phyloP scores from a whole-genome alignment of 2,888 invertebrate species.

The Yponomeuta malinellus region DNA sequence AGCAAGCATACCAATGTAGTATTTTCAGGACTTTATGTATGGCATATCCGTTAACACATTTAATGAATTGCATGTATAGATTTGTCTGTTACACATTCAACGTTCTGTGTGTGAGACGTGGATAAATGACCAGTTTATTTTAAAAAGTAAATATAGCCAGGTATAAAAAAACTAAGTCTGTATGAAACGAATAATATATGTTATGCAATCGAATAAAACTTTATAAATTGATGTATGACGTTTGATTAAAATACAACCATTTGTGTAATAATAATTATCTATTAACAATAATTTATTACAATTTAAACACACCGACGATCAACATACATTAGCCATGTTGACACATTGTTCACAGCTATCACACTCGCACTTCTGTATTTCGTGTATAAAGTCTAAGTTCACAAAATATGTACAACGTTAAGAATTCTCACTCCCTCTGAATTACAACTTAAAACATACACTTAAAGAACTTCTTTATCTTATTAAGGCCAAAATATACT shows the following conservation, averaged over 20 bases:
- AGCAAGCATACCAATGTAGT: too few relatives aligned
- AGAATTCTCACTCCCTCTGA: constrained; percentile 25
- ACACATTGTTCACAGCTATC: constrained; percentile 8
- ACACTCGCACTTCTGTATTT: constrained; percentile 6
- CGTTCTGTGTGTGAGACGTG: too few relatives aligned
- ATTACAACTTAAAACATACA: constrained; percentile 21
- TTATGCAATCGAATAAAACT: background rate
- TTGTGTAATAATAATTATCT: constrained; percentile 41
- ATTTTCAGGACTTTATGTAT: too few relatives aligned
- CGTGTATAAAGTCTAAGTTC: constrained; percentile 14
- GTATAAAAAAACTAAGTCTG: too few relatives aligned
- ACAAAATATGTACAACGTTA: constrained; percentile 55
- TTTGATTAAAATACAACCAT: background rate
- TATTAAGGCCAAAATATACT: constrained; percentile 16
- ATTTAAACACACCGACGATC: constrained; percentile 29
- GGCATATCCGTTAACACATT: too few relatives aligned
- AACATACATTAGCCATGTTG: background rate
- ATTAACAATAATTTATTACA: constrained; percentile 72
- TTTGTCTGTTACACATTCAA: too few relatives aligned
- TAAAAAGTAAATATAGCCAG: too few relatives aligned
- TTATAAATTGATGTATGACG: background rate
- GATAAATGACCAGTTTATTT: too few relatives aligned
- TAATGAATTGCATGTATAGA: too few relatives aligned
- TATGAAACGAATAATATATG: background rate
- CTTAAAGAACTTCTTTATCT: constrained; percentile 9